A percentile compares a stretch with the other conserved stretches of the same genome.
These are phyloP conservation scores for Battus philenor DNA, from an alignment of 1,140 invertebrate genomes.

Conservation along the genomic window DNA sequence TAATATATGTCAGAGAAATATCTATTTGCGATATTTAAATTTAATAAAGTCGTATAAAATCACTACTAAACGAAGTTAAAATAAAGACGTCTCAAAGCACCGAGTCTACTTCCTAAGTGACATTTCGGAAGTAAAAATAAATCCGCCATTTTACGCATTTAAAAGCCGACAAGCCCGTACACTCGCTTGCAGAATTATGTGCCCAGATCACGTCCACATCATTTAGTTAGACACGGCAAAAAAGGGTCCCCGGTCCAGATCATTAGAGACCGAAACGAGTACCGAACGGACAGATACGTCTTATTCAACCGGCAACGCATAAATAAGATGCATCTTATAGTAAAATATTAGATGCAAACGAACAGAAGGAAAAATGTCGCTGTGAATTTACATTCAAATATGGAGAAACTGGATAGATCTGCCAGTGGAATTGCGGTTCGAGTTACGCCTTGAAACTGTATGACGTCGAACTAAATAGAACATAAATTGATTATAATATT, in stretches of 20 bases:
- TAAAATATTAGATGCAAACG: conserved; percentile 63
- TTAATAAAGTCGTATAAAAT: too few species aligned
- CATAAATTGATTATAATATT: too few species aligned
- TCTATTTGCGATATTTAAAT: too few species aligned
- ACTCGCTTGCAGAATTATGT: conserved; percentile 23
- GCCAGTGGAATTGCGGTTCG: conserved; percentile 8
- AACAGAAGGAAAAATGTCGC: conserved; percentile 44
- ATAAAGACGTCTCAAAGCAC: too few species aligned
- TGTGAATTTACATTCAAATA: conserved; percentile 42
- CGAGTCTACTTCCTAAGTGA: conserved; percentile 13
- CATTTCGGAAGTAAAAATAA: conserved; percentile 15
- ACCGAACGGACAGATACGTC: conserved; percentile 39
- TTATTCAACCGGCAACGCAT: conserved; percentile 39
- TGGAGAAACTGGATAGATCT: conserved; percentile 21
- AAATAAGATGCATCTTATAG: conserved; percentile 43
- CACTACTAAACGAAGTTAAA: too few species aligned
- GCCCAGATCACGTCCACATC: conserved; percentile 35
- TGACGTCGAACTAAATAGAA: too few species aligned
- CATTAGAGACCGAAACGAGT: conserved; percentile 45
- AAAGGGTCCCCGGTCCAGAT: conserved; percentile 35
- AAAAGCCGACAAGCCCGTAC: conserved; percentile 3
- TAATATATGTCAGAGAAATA: too few species aligned
- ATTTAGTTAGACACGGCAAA: conserved; percentile 47
- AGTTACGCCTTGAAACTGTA: not conserved
- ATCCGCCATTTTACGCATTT: conserved; percentile 1